Evolutionary conservation across 1,140 invertebrate genomes (phyloP).

Genomic region (Cryptotermes secundus): DNA sequence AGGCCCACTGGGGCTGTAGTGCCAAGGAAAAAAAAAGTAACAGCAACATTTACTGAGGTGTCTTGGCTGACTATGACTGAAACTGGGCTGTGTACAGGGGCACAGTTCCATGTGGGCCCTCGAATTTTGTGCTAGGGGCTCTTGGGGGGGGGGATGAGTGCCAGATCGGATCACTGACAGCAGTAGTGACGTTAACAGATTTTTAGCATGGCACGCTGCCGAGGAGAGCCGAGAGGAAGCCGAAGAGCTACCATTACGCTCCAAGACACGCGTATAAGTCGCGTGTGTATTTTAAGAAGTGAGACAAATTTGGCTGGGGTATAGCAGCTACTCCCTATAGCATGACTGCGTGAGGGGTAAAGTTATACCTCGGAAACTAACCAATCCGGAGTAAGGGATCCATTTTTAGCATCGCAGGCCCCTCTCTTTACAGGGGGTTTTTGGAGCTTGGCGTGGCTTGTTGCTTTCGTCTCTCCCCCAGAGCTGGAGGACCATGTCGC

Average conservation of each 20-base stretch:
- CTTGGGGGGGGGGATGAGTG: too few species aligned
- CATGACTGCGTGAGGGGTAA: conserved; percentile 41
- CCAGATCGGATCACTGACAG: too few species aligned
- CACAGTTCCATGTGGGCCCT: too few species aligned
- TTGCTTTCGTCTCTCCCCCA: conserved; percentile 37
- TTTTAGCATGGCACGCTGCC: neutral
- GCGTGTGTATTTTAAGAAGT: conserved; percentile 68
- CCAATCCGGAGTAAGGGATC: conserved; percentile 43
- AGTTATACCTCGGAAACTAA: conserved; percentile 41
- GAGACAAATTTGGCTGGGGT: conserved; percentile 76
- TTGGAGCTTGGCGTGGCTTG: conserved; percentile 41
- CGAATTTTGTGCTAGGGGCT: too few species aligned
- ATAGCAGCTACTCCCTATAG: conserved; percentile 40
- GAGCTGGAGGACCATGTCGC: neutral
- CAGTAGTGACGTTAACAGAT: neutral
- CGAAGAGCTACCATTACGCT: neutral
- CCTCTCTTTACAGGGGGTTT: conserved; percentile 39
- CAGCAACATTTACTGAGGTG: too few species aligned
- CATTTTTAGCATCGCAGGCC: conserved; percentile 59
- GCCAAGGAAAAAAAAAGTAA: too few species aligned
- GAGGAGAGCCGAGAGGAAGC: too few species aligned
- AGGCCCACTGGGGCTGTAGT: too few species aligned
- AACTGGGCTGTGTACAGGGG: too few species aligned
- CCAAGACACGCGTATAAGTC: neutral
- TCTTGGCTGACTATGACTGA: too few species aligned